Evolutionary conservation across 2,797 vertebrate genomes (phyloP).

Genomic region (Rachycentron canadum): DNA sequence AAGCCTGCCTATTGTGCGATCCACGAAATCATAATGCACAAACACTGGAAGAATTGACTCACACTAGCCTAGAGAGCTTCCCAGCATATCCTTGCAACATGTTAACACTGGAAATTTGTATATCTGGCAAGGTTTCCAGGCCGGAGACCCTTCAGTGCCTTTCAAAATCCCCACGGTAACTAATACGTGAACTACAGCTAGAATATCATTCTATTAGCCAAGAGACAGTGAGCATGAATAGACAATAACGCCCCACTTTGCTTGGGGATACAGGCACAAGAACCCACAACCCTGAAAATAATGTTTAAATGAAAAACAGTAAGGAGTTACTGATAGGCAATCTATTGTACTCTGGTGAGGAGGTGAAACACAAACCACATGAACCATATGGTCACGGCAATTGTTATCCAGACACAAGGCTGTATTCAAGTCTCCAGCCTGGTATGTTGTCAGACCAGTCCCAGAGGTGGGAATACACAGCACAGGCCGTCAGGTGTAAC

Average conservation of each 20-base stretch:
- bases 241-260: slow-evolving; percentile 31
- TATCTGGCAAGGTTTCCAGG: slow-evolving; percentile 50
- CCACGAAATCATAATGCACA: slow-evolving; percentile 45
- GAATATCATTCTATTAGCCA: slow-evolving; percentile 52
- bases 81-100: slow-evolving; percentile 58
- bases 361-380: slow-evolving; percentile 47
- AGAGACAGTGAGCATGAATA: slow-evolving; percentile 32
- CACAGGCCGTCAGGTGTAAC: slow-evolving; percentile 47
- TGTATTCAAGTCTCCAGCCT: slow-evolving; percentile 42
- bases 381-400: slow-evolving; percentile 15
- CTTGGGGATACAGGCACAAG: slow-evolving; percentile 9
- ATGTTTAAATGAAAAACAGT: slow-evolving; percentile 39
- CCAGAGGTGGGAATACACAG: slow-evolving; percentile 35
- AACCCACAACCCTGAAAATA: slow-evolving; percentile 13
- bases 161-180: slow-evolving; percentile 55
- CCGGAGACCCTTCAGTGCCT: slow-evolving; percentile 52
- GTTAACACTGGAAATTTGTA: slow-evolving; percentile 58
- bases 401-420: slow-evolving; percentile 38
- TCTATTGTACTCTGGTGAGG: slow-evolving; percentile 31
- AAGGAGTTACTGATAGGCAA: slow-evolving; percentile 46
- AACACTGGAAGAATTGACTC: slow-evolving; percentile 76
- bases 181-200: slow-evolving; percentile 50
- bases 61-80: slow-evolving; percentile 67
- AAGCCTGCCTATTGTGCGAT: slow-evolving; percentile 70
- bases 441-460: slow-evolving; percentile 66